Conservation (phyloP, 2,888 invertebrate genomes). For the Cataglyphis livida region DNA sequence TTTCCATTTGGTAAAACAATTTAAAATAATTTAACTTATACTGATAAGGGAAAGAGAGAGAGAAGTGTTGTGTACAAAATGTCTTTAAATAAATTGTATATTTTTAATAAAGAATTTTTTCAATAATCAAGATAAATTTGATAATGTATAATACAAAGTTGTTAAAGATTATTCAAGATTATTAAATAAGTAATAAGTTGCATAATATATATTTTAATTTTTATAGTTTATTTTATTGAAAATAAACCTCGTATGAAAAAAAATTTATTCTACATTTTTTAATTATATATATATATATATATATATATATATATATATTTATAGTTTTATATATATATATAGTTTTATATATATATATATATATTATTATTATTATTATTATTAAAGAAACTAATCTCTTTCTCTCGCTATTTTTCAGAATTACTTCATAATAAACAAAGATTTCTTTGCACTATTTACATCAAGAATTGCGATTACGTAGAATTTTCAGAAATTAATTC, state of each 20-base stretch:
- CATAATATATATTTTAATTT: too few species aligned
- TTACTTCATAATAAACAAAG: not conserved
- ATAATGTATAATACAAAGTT: not conserved
- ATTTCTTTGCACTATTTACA: slow-evolving; percentile 14
- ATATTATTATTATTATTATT: too few species aligned
- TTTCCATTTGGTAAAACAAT: not conserved
- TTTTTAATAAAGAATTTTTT: not conserved
- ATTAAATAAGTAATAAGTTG: too few species aligned
- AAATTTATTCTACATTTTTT: not conserved
- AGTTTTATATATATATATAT: not conserved
- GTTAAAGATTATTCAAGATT: not conserved
- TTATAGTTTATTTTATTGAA: too few species aligned
- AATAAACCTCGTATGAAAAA: not conserved
- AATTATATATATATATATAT: not conserved
- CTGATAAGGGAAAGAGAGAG: not conserved
- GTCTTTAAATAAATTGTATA: not conserved
- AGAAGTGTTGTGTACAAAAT: not conserved
- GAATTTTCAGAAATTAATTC: slow-evolving; percentile 1
- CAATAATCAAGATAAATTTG: not conserved
- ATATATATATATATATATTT: not conserved
- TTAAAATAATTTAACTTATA: not conserved
- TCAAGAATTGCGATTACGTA: not conserved
- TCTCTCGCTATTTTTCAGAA: not conserved
- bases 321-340: not conserved
- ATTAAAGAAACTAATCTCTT: not conserved